phyloP scores from a whole-genome alignment of 1,140 invertebrate species.

The Probaryconus sp. region DNA sequence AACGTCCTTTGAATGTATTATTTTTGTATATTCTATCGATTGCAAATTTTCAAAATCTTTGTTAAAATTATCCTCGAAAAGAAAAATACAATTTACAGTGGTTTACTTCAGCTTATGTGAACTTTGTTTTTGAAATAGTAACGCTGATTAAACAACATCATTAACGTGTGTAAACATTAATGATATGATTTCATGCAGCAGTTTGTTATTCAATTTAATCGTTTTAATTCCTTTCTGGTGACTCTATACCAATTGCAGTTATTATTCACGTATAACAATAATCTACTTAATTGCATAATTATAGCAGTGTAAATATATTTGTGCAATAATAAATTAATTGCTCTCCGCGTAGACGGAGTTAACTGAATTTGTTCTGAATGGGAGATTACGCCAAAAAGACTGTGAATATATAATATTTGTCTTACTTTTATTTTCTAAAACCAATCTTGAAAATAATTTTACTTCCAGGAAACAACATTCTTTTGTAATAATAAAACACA shows the following conservation, averaged over 20 bases:
- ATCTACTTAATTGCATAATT: conserved; percentile 46
- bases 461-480: too few species aligned
- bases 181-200: conserved; percentile 43
- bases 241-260: conserved; percentile 14
- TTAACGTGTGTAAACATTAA: conserved; percentile 38
- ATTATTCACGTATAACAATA: conserved; percentile 31
- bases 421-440: too few species aligned
- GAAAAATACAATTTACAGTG: too few species aligned
- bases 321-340: too few species aligned
- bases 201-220: conserved; percentile 43
- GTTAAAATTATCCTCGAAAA: neutral
- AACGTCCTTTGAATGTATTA: too few species aligned
- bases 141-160: conserved; percentile 26
- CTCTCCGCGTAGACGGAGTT: too few species aligned
- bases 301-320: conserved; percentile 33
- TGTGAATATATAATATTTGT: too few species aligned
- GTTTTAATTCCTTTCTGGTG: conserved; percentile 42
- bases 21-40: neutral
- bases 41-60: neutral
- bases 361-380: too few species aligned
- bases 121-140: conserved; percentile 25
- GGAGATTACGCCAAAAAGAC: too few species aligned
- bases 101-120: conserved; percentile 4
- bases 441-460: too few species aligned
- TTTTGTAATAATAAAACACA: too few species aligned